Base-by-base conservation (phyloP, 30 jellyfish, hydroid and myxozoan species). In the Aurelia aurita complex sp. Pacific region DNA sequence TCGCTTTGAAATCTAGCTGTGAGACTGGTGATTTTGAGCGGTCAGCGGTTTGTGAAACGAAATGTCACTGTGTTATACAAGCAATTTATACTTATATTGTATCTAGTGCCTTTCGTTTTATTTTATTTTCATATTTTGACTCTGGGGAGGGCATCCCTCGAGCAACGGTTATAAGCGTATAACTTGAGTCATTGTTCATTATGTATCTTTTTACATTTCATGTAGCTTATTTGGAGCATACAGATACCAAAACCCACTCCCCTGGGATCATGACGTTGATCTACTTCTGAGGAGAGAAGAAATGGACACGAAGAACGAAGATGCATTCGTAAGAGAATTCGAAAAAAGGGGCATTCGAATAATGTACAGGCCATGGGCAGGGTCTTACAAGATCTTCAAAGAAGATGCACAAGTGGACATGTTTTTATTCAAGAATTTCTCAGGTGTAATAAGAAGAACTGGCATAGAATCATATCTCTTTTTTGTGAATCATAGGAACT, bases 181-280 rank as follows among this genome's bases (percentile, higher is more conserved):
- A 40, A 40, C 52, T 40, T 40, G 15, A 14, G 57, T 7, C 12
- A 6, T 46, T 6, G 57, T 46, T 46, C 10, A 46, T 46, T 23
- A 55, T 7, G 76, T 23, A 43, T 65, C 36, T 10, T n/a, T 66
- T 17, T 23, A 16, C 36, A n/a, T 71, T 72, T 40, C 13, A 73
- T 76, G 70, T 60, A 93, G 98, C 85, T 61, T 93, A 46, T 93
- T 97, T 97, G 98, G 98, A 12, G 98, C 98, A 61, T 76, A 89
- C 43, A 97, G 98, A 12, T 77, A 71, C 83, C 81, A 85, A 11
- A 59, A 88, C 10, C 98, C 98, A 11, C 75, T 93, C 55, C 97
- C 97, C 9, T 93, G 98, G 98, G 98, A 93, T 59, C 79, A 93
- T 42, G 98, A 93, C 69, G 91, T 83, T 15, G 98, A 93, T 67